phyloP scores from a whole-genome alignment of 2,797 vertebrate genomes.

The Austrolebias charrua region DNA sequence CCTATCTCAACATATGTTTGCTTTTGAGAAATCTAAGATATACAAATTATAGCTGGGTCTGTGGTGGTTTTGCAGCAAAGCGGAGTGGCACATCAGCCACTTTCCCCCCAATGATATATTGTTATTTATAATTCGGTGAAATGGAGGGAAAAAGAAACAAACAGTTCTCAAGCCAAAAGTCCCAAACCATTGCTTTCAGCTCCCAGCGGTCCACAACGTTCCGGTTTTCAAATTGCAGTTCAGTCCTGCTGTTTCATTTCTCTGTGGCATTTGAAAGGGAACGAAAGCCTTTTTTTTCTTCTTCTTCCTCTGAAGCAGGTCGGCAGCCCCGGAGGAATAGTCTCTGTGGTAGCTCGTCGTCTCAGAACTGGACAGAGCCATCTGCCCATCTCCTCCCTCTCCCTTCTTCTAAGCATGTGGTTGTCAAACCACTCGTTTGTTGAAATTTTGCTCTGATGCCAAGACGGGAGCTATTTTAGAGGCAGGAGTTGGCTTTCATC shows the following conservation, averaged over 20 bases:
- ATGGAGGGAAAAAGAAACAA: conserved; percentile 49
- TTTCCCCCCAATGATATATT: conserved; percentile 71
- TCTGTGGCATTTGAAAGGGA: conserved; percentile 62
- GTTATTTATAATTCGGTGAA: conserved; percentile 76
- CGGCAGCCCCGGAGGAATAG: conserved; percentile 44
- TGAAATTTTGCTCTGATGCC: conserved; percentile 66
- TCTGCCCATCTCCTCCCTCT: conserved; percentile 65
- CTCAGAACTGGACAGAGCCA: conserved; percentile 54
- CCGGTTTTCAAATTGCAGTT: conserved; percentile 67
- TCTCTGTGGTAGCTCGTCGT: conserved; percentile 49
- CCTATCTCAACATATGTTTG: conserved; percentile 54
- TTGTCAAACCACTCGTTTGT: conserved; percentile 73
- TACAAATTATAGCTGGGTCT: conserved; percentile 63
- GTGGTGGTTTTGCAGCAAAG: conserved; percentile 68
- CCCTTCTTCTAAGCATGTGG: conserved; percentile 59
- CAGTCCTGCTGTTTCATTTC: conserved; percentile 52
- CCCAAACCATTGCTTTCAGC: conserved; percentile 55
- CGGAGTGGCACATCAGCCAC: conserved; percentile 55
- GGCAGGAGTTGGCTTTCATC: conserved; percentile 58
- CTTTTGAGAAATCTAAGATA: conserved; percentile 63
- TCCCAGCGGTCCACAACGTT: conserved; percentile 56
- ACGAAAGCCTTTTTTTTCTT: conserved; percentile 55
- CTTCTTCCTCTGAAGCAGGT: conserved; percentile 54
- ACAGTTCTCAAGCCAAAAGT: conserved; percentile 46
- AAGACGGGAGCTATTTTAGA: conserved; percentile 69